Evolutionary conservation across 2,113 vertebrate species (phyloP), one percentile per base, ranked within the genome.

Genomic region (Pachyramphus minor): DNA sequence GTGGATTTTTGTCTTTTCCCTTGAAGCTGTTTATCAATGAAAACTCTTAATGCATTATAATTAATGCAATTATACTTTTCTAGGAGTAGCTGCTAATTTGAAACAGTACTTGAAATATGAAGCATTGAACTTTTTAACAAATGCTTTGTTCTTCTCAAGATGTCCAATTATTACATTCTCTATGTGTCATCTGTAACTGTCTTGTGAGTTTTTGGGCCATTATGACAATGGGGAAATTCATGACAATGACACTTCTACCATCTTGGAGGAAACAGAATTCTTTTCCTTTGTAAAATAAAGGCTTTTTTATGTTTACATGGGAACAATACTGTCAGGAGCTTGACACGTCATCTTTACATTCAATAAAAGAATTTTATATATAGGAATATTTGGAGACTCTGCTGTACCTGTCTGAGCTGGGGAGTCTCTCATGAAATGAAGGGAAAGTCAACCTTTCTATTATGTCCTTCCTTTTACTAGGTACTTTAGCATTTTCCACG

Each of bases 11-110:
- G 41, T 35, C 73, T 87, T 92, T 77, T 87, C 60, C 42, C 80
- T 95, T 45, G 37, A 90, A 85, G 91, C 55, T 89, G 35, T 84
- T 94, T 78, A 87, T 89, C 73, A 89, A 42, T 63, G 60, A 89
- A 95, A 91, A 84, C 35, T 84, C 56, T 64, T 64, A 91, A 72
- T 60, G 75, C 22, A 30, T 64, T 82, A 28, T 76, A 91, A 96
- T 91, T 84, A 91, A 87, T 68, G 71, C 33, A 89, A 72, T 76
- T 66, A 85, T 66, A 85, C 39, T 72, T 68, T 78, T 81, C n/a
- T 69, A 89, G 74, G 52, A 91, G 39, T 42, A 74, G 74, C 27
- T 93, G 64, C 74, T 87, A 91, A 75, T 91, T 81, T 62, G 78
- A 89, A 91, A 78, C 37, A 71, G 30, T 8, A 71, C 47, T 75